Evolutionary conservation across 2,113 vertebrate species (phyloP), one percentile per base, ranked within the genome.

Genomic region (Formicarius rufipectus): DNA sequence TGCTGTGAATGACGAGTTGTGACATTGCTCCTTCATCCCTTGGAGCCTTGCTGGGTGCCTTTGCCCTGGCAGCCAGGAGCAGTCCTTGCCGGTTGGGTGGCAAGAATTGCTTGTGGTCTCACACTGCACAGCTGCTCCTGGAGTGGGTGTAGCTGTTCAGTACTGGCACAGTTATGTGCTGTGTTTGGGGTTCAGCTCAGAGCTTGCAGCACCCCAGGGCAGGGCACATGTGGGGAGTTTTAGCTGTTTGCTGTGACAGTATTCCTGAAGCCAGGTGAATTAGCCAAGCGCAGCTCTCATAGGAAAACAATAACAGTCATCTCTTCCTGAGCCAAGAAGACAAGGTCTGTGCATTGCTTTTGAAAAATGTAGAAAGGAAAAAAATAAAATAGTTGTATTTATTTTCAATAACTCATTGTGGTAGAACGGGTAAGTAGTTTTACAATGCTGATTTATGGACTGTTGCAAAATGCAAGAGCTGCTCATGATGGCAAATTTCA

Each of bases 381-480:
- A 66, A 67, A 78, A 45, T 42, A 30, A 75, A 84, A 64, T 18
- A 50, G 24, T 71, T 84, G 74, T 84, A 89, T 92, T 89, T 92
- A 67, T 95, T 95, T 93, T 96, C 91, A 66, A 12, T 77, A 80
- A 77, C 56, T 85, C 40, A 23, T 93, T 62, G 39, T 15, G 55
- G 79, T 87, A 58, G 89, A 89, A 89, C 0, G 2, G 33, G n/a
- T 76, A 91, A 82, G 69, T 95, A 66, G 89, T 66, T 96, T 80
- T 82, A 84, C 60, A 63, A 6, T 84, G 35, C 76, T 90, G 87
- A 93, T 95, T 93, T 88, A 87, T 88, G 79, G 67, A 60, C 84
- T 88, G 30, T 67, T 95, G 75, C 67, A 69, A 94, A 87, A 91
- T 89, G 74, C 69, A 84, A 91, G 53, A 87, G 84, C 90, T 90